Percentiles rank a stretch among this genome's conserved stretches.
Evolutionary conservation across 2,113 vertebrate genomes (phyloP).

Genomic region (Piaya cayana): DNA sequence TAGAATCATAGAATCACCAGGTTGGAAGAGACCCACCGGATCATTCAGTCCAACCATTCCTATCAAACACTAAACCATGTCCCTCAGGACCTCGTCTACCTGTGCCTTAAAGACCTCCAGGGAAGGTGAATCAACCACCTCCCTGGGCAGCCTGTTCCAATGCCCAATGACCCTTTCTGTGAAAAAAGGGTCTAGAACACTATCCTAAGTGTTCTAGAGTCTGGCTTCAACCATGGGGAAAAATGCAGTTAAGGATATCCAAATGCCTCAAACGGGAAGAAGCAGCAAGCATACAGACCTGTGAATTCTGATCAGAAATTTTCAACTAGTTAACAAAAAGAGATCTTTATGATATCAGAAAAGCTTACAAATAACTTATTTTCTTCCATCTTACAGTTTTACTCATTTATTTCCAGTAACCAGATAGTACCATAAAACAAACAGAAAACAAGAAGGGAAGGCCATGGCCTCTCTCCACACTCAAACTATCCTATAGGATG

Average conservation of each 20-base stretch:
- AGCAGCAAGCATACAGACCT: not conserved
- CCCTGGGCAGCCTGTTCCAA: too few species aligned
- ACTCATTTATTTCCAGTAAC: not conserved
- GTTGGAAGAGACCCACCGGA: too few species aligned
- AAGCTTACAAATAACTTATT: not conserved
- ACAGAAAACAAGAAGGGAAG: not conserved
- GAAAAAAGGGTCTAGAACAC: too few species aligned
- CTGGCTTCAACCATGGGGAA: not conserved
- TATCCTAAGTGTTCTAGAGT: not conserved
- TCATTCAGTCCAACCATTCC: too few species aligned
- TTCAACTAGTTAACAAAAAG: not conserved
- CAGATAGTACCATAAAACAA: not conserved
- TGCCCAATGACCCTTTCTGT: too few species aligned
- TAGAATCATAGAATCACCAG: too few species aligned
- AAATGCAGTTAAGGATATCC: not conserved
- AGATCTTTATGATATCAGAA: not conserved
- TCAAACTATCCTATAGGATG: not conserved
- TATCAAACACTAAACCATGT: too few species aligned
- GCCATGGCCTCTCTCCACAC: not conserved
- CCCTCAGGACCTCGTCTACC: too few species aligned
- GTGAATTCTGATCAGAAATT: not conserved
- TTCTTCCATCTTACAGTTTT: not conserved
- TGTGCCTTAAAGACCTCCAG: too few species aligned
- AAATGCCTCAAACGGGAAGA: not conserved
- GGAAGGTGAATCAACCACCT: too few species aligned